phyloP scores from a whole-genome alignment of 2,113 vertebrate genomes.

The Ranitomeya imitator region DNA sequence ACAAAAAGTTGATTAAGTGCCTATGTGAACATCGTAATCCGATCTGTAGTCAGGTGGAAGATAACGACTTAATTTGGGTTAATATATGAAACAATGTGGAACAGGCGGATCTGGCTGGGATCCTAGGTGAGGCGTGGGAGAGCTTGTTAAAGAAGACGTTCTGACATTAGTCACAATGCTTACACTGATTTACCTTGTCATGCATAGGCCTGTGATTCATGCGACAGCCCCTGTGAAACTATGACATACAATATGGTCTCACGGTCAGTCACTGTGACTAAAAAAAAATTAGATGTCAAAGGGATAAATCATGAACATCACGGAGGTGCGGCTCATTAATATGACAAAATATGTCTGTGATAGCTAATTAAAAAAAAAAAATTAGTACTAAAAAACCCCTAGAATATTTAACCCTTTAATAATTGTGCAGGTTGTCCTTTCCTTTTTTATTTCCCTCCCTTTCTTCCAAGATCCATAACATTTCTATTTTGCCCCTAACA shows the following conservation, averaged over 20 bases:
- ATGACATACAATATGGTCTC: neutral
- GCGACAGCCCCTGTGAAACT: neutral
- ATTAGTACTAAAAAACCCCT: too few species aligned
- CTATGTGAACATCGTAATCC: neutral
- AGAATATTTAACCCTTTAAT: too few species aligned
- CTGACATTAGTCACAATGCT: conserved; percentile 24
- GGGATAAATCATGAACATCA: neutral
- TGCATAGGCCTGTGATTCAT: conserved; percentile 16
- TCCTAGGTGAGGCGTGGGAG: conserved; percentile 34
- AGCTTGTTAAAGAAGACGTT: conserved; percentile 5
- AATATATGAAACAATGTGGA: neutral
- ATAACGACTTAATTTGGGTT: neutral
- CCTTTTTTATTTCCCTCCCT: too few species aligned
- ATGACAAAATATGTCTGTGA: neutral
- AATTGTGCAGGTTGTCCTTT: too few species aligned
- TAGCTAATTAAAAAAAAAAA: neutral
- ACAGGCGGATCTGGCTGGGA: conserved; percentile 3
- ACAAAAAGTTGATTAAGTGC: neutral
- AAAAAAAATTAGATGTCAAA: neutral
- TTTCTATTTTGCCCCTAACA: too few species aligned
- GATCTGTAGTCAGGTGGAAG: neutral
- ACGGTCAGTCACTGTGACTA: neutral
- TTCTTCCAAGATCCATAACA: too few species aligned
- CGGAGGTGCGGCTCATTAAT: neutral
- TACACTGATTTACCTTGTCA: conserved; percentile 16